Evolutionary conservation across 2,888 invertebrate genomes (phyloP), one percentile per base, ranked within the genome.

Genomic region (Hypolimnas misippus): DNA sequence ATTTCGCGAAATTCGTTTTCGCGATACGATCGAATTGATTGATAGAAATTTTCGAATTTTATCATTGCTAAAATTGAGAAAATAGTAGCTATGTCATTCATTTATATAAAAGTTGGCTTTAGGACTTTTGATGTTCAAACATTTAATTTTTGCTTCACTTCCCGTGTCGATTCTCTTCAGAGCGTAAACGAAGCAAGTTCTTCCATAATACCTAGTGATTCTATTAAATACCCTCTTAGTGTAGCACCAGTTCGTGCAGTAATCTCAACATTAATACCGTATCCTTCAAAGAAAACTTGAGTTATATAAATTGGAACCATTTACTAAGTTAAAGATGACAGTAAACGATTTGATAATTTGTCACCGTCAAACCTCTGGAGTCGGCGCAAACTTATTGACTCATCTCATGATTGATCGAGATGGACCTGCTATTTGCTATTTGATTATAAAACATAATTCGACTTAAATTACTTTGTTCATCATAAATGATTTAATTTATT

Each of bases 271-370:
- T 29, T 49, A 49, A 29, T 8, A 29, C 29, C 29, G 7, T 14
- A 29, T 29, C 25, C 25, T 49, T 49, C 46, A 55, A 55, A 55
- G 56, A 46, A 56, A 46, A 46, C n/a, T 17, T 33, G 33, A 56
- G 56, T 56, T 17, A 46, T 31, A 62, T 59, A 62, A 66, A 57
- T 63, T 50, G 53, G 56, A 19, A 62, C 44, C 49, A 57, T 62
- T 57, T 57, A 57, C 58, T 40, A 64, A 62, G 59, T 49, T 67
- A 59, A 68, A 68, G 63, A 62, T 66, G 66, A 63, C 59, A 63
- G 59, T 68, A 63, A 68, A 51, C 62, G 66, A 56, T 68, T 57
- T 49, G 50, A 68, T 66, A 66, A 68, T 68, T 68, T 68, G 68
- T 68, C 68, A 63, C 53, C 66, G 68, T 68, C 66, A 63, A 57